Conservation (phyloP, 2,113 vertebrate genomes). For the Scatophagus argus region DNA sequence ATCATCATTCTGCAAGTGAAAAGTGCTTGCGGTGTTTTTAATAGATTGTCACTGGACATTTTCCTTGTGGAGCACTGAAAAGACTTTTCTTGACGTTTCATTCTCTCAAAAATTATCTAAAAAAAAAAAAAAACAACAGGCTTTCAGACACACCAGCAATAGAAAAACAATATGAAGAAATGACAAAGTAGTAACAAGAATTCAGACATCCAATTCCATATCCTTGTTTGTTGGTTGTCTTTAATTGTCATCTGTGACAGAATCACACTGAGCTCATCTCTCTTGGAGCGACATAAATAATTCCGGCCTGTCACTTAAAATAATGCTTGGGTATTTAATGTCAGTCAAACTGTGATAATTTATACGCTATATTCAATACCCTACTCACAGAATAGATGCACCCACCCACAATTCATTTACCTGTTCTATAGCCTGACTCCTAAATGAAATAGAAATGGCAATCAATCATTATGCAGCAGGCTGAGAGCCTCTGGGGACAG, state of each 20-base stretch:
- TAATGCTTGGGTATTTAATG: slow-evolving; percentile 63
- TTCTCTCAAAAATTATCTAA: background rate
- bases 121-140: background rate
- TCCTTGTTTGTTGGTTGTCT: slow-evolving; percentile 12
- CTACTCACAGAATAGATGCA: slow-evolving; percentile 33
- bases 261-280: slow-evolving; percentile 13
- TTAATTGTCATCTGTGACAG: slow-evolving; percentile 28
- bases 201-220: slow-evolving; percentile 13
- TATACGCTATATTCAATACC: slow-evolving; percentile 40
- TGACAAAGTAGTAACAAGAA: background rate
- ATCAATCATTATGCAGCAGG: slow-evolving; percentile 61
- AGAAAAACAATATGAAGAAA: slow-evolving; percentile 5
- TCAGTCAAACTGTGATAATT: slow-evolving; percentile 69
- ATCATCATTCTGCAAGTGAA: slow-evolving; percentile 10
- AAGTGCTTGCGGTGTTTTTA: slow-evolving; percentile 39
- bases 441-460: slow-evolving; percentile 64
- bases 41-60: slow-evolving; percentile 41
- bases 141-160: background rate
- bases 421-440: slow-evolving; percentile 43
- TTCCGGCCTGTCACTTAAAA: slow-evolving; percentile 57
- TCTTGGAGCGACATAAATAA: slow-evolving; percentile 32
- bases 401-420: slow-evolving; percentile 65
- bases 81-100: slow-evolving; percentile 18
- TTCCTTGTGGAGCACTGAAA: slow-evolving; percentile 7
- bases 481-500: slow-evolving; percentile 60